A percentile compares a stretch with the other conserved stretches of the same genome.
Conservation (phyloP, 2,888 invertebrate species). For the Drosophila meridiana region DNA sequence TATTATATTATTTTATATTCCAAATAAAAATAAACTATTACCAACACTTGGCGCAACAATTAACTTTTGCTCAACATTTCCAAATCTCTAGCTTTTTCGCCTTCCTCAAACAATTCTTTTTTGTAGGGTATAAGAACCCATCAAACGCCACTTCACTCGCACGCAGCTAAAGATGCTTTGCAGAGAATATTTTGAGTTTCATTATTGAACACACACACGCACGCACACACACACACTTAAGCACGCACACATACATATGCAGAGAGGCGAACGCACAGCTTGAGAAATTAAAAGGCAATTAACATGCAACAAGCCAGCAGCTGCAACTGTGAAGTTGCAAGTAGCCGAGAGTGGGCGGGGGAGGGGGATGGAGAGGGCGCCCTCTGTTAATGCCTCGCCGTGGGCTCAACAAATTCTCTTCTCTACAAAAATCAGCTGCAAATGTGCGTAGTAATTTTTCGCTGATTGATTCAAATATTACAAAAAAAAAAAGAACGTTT, state of each 20-base stretch:
- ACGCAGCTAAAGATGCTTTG: constrained; percentile 25
- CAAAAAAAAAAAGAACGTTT: constrained; percentile 33
- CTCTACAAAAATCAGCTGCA: constrained; percentile 69
- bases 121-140: constrained; percentile 39
- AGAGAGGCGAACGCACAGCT: constrained; percentile 38
- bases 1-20: not conserved
- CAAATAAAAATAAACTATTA: not conserved
- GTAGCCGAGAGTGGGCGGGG: constrained; percentile 1
- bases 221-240: not conserved
- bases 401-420: constrained; percentile 57
- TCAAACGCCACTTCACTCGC: not conserved
- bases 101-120: not conserved
- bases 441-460: constrained; percentile 71
- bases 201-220: constrained; percentile 34
- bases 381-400: constrained; percentile 32
- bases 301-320: constrained; percentile 69
- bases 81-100: not conserved
- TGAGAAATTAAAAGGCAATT: constrained; percentile 79
- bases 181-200: constrained; percentile 37
- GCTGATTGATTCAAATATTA: constrained; percentile 74
- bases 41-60: too few species aligned
- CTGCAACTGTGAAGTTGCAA: constrained; percentile 43
- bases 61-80: too few species aligned
- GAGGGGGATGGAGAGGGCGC: constrained; percentile 31
- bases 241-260: constrained; percentile 1